phyloP scores from a whole-genome alignment of 2,797 vertebrate genomes.

The Pipistrellus nathusii region DNA sequence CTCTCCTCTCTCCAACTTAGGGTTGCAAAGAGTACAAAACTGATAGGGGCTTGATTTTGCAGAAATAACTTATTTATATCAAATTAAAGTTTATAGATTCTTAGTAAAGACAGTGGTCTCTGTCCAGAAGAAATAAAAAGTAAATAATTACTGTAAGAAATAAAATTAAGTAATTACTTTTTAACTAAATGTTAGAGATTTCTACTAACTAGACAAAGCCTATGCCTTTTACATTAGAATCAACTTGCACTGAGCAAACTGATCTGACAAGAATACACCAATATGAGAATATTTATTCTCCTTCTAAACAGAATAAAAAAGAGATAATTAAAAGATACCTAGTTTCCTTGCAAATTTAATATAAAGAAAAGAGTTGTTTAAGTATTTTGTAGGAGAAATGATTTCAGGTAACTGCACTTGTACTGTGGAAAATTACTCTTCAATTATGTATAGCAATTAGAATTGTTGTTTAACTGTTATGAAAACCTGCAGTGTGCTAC shows the following conservation, averaged over 20 bases:
- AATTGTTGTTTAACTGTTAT: slow-evolving; percentile 79
- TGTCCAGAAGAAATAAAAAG: slow-evolving; percentile 24
- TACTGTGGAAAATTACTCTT: slow-evolving; percentile 77
- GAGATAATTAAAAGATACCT: slow-evolving; percentile 67
- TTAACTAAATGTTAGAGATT: slow-evolving; percentile 27
- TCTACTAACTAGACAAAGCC: not conserved
- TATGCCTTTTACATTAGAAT: slow-evolving; percentile 28
- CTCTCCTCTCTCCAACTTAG: not conserved
- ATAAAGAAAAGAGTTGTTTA: slow-evolving; percentile 58
- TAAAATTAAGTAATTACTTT: slow-evolving; percentile 35
- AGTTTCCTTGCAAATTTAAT: slow-evolving; percentile 64
- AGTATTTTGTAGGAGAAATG: slow-evolving; percentile 66
- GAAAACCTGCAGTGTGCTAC: slow-evolving; percentile 50
- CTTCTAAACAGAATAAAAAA: slow-evolving; percentile 20
- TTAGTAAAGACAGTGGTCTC: not conserved
- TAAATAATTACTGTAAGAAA: slow-evolving; percentile 42
- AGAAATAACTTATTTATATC: not conserved
- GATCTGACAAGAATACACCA: not conserved
- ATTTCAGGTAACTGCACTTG: slow-evolving; percentile 78
- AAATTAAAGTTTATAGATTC: not conserved
- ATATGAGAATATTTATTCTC: slow-evolving; percentile 51
- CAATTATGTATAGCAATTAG: slow-evolving; percentile 76
- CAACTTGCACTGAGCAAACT: slow-evolving; percentile 4
- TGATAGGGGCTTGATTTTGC: not conserved
- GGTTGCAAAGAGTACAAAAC: not conserved